A percentile compares a stretch with the other conserved stretches of the same genome.
phyloP scores from a whole-genome alignment of 1,140 invertebrate genomes.

The Caligus rogercresseyi region DNA sequence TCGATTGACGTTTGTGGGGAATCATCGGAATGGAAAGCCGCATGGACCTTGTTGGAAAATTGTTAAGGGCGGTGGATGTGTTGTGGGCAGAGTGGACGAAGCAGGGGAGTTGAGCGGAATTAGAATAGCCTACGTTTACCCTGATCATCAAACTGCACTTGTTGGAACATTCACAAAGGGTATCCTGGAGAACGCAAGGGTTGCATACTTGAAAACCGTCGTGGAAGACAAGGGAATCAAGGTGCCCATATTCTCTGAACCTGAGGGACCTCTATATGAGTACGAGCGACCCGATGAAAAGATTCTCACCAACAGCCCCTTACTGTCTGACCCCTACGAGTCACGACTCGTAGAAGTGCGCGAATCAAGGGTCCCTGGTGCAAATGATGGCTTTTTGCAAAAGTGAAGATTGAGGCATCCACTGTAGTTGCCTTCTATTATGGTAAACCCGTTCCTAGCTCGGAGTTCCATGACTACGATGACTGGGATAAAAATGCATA shows the following conservation, averaged over 20 bases:
- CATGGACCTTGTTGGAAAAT: slow-evolving; percentile 17
- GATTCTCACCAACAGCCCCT: background rate
- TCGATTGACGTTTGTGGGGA: slow-evolving; percentile 12
- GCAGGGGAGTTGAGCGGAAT: slow-evolving; percentile 12
- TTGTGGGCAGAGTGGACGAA: slow-evolving; percentile 13
- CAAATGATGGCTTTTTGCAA: slow-evolving; percentile 17
- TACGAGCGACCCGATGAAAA: slow-evolving; percentile 5
- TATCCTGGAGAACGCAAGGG: slow-evolving; percentile 11
- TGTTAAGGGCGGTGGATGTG: slow-evolving; percentile 14
- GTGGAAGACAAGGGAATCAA: slow-evolving; percentile 15
- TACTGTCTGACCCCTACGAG: slow-evolving; percentile 15
- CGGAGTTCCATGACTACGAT: background rate
- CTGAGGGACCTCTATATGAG: slow-evolving; percentile 10
- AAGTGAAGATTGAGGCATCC: background rate
- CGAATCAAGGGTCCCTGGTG: background rate
- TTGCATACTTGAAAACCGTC: slow-evolving; percentile 12
- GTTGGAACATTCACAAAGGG: slow-evolving; percentile 14
- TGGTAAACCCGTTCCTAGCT: background rate
- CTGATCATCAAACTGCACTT: slow-evolving; percentile 18
- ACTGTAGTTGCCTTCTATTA: slow-evolving; percentile 17
- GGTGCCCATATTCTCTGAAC: slow-evolving; percentile 13
- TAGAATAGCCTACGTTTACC: slow-evolving; percentile 16
- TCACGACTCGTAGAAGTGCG: slow-evolving; percentile 1
- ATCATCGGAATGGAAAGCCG: slow-evolving; percentile 13
- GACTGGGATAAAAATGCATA: slow-evolving; percentile 18